Evolutionary conservation across 2,888 invertebrate genomes (phyloP).

Genomic region (Epinotia brunnichana): DNA sequence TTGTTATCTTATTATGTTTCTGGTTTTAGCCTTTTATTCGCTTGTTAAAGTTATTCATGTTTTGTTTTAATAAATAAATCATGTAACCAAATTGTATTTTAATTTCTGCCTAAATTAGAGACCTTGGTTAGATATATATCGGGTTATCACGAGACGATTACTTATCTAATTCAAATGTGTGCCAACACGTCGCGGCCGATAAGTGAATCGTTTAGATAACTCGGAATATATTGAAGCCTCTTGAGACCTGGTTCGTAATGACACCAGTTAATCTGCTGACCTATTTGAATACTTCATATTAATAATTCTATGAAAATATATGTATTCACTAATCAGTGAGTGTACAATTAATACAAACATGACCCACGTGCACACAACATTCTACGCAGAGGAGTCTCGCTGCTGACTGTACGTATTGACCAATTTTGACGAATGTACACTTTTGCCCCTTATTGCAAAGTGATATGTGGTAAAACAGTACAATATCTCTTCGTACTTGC

Average conservation of each 20-base stretch:
- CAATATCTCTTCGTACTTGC: background rate
- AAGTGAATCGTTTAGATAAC: constrained; percentile 59
- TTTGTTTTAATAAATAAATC: constrained; percentile 24
- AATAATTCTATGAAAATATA: background rate
- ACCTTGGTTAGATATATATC: constrained; percentile 30
- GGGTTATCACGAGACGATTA: constrained; percentile 45
- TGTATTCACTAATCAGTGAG: background rate
- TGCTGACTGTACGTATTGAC: background rate
- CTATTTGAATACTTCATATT: constrained; percentile 29
- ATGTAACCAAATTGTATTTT: constrained; percentile 40
- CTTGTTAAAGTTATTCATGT: background rate
- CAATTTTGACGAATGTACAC: background rate
- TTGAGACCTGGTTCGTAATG: constrained; percentile 35
- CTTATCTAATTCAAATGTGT: constrained; percentile 40
- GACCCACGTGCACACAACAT: too few relatives aligned
- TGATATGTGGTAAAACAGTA: background rate
- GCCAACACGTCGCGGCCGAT: constrained; percentile 47
- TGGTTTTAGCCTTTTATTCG: background rate
- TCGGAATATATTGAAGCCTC: constrained; percentile 49
- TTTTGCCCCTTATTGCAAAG: background rate
- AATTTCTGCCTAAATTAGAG: constrained; percentile 25
- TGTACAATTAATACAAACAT: too few relatives aligned
- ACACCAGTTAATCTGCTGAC: constrained; percentile 37
- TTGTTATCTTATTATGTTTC: too few relatives aligned
- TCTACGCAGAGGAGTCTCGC: too few relatives aligned